Evolutionary conservation across 2,888 invertebrate species (phyloP).

Genomic region (Mythimna vitellina): DNA sequence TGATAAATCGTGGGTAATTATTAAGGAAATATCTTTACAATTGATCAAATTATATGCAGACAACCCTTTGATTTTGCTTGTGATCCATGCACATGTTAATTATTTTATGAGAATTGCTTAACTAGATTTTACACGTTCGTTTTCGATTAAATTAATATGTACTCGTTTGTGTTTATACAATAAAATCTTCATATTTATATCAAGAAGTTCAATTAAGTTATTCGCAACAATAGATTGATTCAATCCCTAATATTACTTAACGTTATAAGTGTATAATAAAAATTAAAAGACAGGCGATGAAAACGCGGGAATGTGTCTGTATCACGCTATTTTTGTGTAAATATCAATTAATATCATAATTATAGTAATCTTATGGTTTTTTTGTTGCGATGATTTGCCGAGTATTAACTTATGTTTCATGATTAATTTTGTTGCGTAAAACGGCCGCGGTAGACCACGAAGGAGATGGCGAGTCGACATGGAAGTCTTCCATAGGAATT

Average conservation of each 20-base stretch:
- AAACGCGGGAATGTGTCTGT: slow-evolving; percentile 42
- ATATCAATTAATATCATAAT: slow-evolving; percentile 40
- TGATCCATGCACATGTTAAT: slow-evolving; percentile 19
- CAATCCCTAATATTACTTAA: slow-evolving; percentile 30
- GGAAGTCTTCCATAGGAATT: too few species aligned
- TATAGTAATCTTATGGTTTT: slow-evolving; percentile 12
- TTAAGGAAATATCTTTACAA: slow-evolving; percentile 24
- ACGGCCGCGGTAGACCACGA: too few species aligned
- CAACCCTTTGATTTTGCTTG: slow-evolving; percentile 15
- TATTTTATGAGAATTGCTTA: slow-evolving; percentile 7
- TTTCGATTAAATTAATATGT: not conserved
- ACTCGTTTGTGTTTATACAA: not conserved
- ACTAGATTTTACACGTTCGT: not conserved
- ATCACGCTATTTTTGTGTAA: slow-evolving; percentile 56
- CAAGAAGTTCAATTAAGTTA: slow-evolving; percentile 17
- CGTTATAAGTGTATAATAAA: slow-evolving; percentile 31
- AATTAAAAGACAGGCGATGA: slow-evolving; percentile 41
- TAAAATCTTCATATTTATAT: not conserved
- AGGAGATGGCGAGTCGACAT: too few species aligned
- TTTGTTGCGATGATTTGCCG: not conserved
- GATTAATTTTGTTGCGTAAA: not conserved
- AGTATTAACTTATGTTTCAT: not conserved
- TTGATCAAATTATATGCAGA: slow-evolving; percentile 36
- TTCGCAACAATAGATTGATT: slow-evolving; percentile 12
- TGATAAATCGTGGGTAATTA: slow-evolving; percentile 53